Evolutionary conservation across 2,888 invertebrate species (phyloP), one percentile per base, ranked within the genome.

Genomic region (Acanthosepion esculentum): DNA sequence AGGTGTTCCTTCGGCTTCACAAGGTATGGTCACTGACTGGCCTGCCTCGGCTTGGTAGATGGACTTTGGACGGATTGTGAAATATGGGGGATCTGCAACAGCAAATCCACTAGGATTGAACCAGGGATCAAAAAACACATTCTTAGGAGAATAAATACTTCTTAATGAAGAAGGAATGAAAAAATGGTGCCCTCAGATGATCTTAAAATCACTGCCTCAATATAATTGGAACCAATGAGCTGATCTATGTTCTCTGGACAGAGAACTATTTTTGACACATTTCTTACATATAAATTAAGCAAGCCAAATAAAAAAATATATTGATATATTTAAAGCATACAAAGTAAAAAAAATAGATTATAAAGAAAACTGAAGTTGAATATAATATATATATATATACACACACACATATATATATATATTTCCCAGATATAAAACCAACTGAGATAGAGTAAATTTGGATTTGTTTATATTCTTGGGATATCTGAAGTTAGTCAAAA

Each of bases 11-110:
- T 98, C 98, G 94, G 99, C 99, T 96, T 99, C 99, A 98, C 99
- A 99, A 97, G 99, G 98, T 98, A 99, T 99, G 97, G 99, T 99
- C 48, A 99, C 99, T 93, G 98, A 98, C 97, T 99, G 99, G 91
- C 99, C 99, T 92, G 98, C 98, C 98, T 99, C 99, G 97, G 98
- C 98, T 98, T 99, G 99, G 98, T 99, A 99, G 98, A 99, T 98
- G 94, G 98, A 98, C 97, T 99, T 98, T 20, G 99, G 99, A 97
- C 99, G 99, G 94, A 99, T 98, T 91, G 98, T 98, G 97, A 99
- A 99, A 94, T 98, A 98, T 7, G 99, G 99, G 91, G 99, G 99
- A 97, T 99, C 99, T 97, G 99, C 91, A 96, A 95, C 48, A 93
- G 48, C 92, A 94, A 91, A 33, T 94, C 55, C 94, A 94, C 50